phyloP scores from a whole-genome alignment of 2,113 vertebrate genomes.

The Dolichallabes microphthalmus region DNA sequence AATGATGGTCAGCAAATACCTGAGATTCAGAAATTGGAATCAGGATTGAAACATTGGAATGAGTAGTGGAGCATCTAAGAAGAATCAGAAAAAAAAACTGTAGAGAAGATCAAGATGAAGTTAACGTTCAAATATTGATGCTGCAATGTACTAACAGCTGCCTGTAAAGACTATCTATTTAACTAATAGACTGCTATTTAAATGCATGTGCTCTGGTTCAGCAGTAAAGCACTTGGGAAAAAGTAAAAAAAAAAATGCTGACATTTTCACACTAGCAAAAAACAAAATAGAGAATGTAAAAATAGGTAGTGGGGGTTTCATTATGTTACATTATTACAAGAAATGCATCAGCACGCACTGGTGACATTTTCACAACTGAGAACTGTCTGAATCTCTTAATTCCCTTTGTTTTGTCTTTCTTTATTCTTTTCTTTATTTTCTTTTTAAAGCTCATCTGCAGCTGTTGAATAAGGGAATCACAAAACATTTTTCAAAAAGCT shows the following conservation, averaged over 20 bases:
- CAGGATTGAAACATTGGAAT: neutral
- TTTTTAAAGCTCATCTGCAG: neutral
- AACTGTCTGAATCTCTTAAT: neutral
- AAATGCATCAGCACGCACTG: constrained; percentile 55
- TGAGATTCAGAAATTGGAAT: neutral
- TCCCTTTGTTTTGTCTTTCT: neutral
- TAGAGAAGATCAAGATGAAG: constrained; percentile 20
- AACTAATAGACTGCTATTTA: constrained; percentile 71
- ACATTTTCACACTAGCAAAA: constrained; percentile 66
- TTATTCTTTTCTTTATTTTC: neutral
- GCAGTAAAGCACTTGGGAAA: constrained; percentile 58
- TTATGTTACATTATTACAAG: constrained; percentile 56
- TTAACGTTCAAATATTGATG: constrained; percentile 60
- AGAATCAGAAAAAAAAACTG: neutral
- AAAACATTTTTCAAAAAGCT: neutral
- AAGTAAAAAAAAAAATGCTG: constrained; percentile 56
- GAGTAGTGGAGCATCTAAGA: no score
- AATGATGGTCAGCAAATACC: neutral
- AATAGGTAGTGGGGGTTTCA: constrained; percentile 58
- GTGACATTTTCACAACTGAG: constrained; percentile 66
- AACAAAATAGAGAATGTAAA: constrained; percentile 61
- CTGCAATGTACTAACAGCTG: constrained; percentile 68
- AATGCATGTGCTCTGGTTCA: constrained; percentile 69
- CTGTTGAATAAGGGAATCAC: neutral
- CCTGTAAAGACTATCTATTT: constrained; percentile 70